phyloP scores from a whole-genome alignment of 2,113 vertebrate genomes.

The Bucco capensis region DNA sequence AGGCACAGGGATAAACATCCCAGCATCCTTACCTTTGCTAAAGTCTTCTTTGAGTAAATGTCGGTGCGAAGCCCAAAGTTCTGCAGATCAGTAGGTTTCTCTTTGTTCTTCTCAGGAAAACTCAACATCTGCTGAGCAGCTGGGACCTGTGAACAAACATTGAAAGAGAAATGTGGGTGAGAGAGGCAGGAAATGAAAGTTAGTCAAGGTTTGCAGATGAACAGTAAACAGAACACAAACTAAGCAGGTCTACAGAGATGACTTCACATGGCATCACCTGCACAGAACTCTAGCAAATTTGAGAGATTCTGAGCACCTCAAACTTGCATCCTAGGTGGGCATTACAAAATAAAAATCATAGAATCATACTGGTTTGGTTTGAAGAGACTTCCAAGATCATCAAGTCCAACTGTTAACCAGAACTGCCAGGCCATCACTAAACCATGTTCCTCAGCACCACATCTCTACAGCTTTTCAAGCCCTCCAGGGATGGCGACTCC shows the following conservation, averaged over 20 bases:
- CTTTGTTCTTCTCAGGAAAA: slow-evolving; percentile 91
- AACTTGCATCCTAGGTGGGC: not conserved
- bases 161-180: not conserved
- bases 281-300: not conserved
- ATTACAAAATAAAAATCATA: not conserved
- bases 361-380: not conserved
- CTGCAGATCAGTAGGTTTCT: slow-evolving; percentile 91
- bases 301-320: not conserved
- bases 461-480: not conserved
- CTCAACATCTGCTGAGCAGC: slow-evolving; percentile 91
- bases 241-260: too few relatives aligned
- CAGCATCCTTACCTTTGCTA: slow-evolving; percentile 79
- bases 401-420: not conserved
- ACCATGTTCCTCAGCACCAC: not conserved
- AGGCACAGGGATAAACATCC: not conserved
- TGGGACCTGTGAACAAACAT: slow-evolving; percentile 76
- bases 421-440: not conserved
- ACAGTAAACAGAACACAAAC: accelerated
- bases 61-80: slow-evolving; percentile 94
- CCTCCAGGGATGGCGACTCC: too few relatives aligned
- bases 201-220: not conserved
- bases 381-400: not conserved
- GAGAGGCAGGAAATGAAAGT: not conserved
- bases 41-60: slow-evolving; percentile 91
- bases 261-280: accelerated